Conservation (phyloP, 2,888 invertebrate species). For the Leptinotarsa juncta region DNA sequence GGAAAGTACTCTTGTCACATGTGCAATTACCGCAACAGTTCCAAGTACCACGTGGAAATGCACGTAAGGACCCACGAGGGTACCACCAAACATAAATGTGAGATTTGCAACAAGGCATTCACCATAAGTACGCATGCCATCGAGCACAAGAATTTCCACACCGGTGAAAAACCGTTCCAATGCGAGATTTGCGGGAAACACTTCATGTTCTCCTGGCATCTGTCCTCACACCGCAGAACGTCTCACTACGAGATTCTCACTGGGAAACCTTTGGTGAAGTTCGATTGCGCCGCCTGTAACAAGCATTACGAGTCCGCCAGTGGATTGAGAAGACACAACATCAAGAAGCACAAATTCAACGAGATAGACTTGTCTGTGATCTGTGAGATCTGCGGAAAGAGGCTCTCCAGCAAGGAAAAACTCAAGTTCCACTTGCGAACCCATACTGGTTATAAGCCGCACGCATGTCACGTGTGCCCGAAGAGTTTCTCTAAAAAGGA, state of each 20-base stretch:
- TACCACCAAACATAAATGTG: conserved; percentile 53
- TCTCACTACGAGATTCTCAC: conserved; percentile 67
- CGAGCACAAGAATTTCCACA: conserved; percentile 65
- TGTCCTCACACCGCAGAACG: conserved; percentile 67
- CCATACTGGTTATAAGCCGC: conserved; percentile 69
- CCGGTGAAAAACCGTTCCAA: conserved; percentile 64
- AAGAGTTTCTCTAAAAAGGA: conserved; percentile 68
- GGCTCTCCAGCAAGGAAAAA: conserved; percentile 49
- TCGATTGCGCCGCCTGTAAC: conserved; percentile 66
- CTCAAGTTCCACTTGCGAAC: conserved; percentile 65
- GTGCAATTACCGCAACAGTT: conserved; percentile 55
- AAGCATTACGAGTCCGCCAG: conserved; percentile 60
- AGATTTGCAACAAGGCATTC: conserved; percentile 53
- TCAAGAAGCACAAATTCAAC: conserved; percentile 48
- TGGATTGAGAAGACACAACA: conserved; percentile 62
- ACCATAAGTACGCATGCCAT: conserved; percentile 67
- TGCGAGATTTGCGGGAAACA: conserved; percentile 64
- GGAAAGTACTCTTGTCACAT: conserved; percentile 58
- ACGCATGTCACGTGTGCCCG: conserved; percentile 60
- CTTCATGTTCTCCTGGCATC: conserved; percentile 68
- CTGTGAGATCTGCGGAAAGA: conserved; percentile 52
- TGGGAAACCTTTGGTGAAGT: conserved; percentile 56
- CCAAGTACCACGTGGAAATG: conserved; percentile 56
- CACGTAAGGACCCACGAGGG: conserved; percentile 56
- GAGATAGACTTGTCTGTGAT: conserved; percentile 65